Evolutionary conservation across 2,888 invertebrate genomes (phyloP).

Genomic region (Rhagonycha lutea): DNA sequence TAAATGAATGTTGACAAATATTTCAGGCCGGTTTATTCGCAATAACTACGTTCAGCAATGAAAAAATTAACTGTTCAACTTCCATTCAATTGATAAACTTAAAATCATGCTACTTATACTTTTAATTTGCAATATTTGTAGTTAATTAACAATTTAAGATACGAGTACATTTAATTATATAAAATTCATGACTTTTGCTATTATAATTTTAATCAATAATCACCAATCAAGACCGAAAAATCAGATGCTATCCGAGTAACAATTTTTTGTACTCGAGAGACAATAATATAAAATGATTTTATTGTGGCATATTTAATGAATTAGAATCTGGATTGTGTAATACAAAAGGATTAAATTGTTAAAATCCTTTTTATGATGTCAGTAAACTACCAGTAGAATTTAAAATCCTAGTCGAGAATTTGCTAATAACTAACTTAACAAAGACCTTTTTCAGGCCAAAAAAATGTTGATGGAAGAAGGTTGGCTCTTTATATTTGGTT

Average conservation of each 20-base stretch:
- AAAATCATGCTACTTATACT: conserved; percentile 18
- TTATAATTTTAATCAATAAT: neutral
- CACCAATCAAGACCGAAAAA: neutral
- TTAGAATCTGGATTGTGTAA: neutral
- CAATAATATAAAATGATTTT: neutral
- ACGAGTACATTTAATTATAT: neutral
- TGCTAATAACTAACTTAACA: neutral
- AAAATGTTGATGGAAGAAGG: neutral
- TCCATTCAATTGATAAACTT: conserved; percentile 24
- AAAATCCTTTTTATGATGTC: neutral
- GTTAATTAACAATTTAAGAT: neutral
- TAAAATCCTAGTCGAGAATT: neutral
- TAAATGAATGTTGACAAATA: conserved; percentile 39
- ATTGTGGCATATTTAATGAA: neutral
- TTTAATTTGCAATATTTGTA: conserved; percentile 13
- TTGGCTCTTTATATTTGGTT: neutral
- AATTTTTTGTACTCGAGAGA: neutral
- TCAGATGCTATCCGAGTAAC: neutral
- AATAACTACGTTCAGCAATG: conserved; percentile 24
- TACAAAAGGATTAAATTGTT: neutral
- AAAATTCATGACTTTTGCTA: neutral
- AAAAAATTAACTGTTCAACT: conserved; percentile 29
- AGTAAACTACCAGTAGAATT: neutral
- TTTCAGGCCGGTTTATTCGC: conserved; percentile 33
- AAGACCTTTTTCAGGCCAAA: neutral